Evolutionary conservation across 2,113 vertebrate species (phyloP).

Genomic region (Emydura subglobosa): DNA sequence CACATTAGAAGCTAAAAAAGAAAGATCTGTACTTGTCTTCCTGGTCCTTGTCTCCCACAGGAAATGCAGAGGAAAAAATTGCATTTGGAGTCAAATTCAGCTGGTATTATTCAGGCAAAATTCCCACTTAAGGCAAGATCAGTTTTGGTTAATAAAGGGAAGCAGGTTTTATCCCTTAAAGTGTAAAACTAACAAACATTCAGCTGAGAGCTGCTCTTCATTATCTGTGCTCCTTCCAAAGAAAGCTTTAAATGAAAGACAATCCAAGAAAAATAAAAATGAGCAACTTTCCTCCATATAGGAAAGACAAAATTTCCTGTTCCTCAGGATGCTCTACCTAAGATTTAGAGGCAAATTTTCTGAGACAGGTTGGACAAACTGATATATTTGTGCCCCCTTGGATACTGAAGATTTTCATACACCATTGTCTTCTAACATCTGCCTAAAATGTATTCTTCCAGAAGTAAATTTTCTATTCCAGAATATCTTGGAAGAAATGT

Average conservation of each 20-base stretch:
- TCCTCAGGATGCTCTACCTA: conserved; percentile 4
- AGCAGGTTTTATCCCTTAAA: neutral
- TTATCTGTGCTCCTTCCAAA: neutral
- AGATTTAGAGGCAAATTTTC: neutral
- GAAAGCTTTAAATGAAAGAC: conserved; percentile 36
- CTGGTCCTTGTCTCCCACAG: neutral
- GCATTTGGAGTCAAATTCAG: neutral
- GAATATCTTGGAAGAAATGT: neutral
- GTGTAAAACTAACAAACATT: conserved; percentile 1
- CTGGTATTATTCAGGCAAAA: neutral
- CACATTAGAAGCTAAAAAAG: neutral
- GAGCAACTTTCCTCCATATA: neutral
- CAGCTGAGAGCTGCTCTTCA: neutral
- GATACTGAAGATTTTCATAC: neutral
- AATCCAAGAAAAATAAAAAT: conserved; percentile 16
- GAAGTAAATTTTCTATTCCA: neutral
- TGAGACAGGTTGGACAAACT: neutral
- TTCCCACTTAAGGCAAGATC: neutral
- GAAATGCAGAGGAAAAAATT: neutral
- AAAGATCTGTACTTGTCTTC: neutral
- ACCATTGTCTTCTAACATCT: neutral
- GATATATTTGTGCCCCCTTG: neutral
- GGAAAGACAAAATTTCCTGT: conserved; percentile 21
- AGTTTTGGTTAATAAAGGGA: neutral
- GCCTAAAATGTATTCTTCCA: neutral